Conservation (phyloP, 2,113 vertebrate genomes). For the Caloenas nicobarica region DNA sequence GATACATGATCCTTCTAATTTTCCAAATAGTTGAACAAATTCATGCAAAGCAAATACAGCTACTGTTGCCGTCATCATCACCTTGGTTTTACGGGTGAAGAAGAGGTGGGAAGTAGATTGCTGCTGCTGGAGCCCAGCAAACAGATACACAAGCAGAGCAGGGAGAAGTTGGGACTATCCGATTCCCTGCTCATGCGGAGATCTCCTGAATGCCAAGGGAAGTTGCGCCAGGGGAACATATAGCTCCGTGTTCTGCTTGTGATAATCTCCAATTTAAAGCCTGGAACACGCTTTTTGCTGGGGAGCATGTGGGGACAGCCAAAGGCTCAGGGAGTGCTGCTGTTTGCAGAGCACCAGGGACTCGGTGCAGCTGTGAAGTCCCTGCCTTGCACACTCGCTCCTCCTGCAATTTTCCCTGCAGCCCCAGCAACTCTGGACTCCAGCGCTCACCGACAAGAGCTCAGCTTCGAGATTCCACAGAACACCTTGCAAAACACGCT, state of each 20-base stretch:
- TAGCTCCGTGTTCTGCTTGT: conserved; percentile 10
- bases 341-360: background rate
- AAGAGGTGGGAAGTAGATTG: conserved; percentile 1
- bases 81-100: background rate
- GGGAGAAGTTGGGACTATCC: background rate
- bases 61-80: background rate
- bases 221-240: conserved; percentile 11
- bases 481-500: conserved; percentile 1
- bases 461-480: conserved; percentile 6
- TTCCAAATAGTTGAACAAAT: background rate
- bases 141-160: background rate
- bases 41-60: conserved; percentile 2
- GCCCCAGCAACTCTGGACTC: background rate
- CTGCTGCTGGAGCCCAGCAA: background rate
- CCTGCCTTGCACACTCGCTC: background rate
- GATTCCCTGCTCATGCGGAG: background rate
- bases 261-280: conserved; percentile 34
- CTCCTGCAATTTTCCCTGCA: background rate
- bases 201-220: background rate
- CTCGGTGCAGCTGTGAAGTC: background rate
- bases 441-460: background rate
- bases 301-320: background rate
- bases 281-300: background rate
- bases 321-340: background rate
- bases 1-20: background rate